A percentile compares a stretch with the other conserved stretches of the same genome.
These are phyloP conservation scores for Noctua janthe DNA, from an alignment of 2,888 invertebrate genomes.

Conservation along the genomic window DNA sequence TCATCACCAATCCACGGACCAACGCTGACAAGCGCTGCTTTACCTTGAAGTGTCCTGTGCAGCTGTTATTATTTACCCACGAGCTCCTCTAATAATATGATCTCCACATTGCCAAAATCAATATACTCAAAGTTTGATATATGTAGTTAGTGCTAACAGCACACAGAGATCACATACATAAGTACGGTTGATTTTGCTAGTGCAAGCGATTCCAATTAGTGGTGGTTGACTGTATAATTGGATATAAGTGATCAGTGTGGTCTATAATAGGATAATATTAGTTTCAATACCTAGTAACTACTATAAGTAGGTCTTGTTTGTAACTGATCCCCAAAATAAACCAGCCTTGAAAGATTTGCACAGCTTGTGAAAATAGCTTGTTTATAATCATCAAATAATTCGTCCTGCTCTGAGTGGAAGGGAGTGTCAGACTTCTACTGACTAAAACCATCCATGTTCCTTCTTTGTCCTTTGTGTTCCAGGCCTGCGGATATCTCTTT, in stretches of 20 bases:
- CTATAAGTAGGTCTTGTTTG: not conserved
- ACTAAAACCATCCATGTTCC: too few relatives aligned
- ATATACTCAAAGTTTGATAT: too few relatives aligned
- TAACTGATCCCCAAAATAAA: not conserved
- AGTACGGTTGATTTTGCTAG: too few relatives aligned
- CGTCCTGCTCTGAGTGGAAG: too few relatives aligned
- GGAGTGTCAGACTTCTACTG: too few relatives aligned
- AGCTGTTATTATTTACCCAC: not conserved
- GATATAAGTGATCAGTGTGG: not conserved
- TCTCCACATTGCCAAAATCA: not conserved
- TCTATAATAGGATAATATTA: not conserved
- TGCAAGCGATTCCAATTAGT: slow-evolving; percentile 2
- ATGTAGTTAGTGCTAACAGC: too few relatives aligned
- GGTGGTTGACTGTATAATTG: not conserved
- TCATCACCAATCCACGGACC: not conserved
- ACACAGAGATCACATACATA: not conserved
- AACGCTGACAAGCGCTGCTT: not conserved
- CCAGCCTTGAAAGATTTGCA: not conserved
- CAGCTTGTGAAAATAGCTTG: not conserved
- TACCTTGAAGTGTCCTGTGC: not conserved
- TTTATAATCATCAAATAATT: not conserved
- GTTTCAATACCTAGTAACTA: slow-evolving; percentile 5
- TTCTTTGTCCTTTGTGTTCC: too few relatives aligned
- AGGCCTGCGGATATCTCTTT: too few relatives aligned
- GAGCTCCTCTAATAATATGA: not conserved